These are phyloP conservation scores for Chymomyza fuscimana DNA, from an alignment of 2,888 invertebrate genomes.

Conservation along the genomic window DNA sequence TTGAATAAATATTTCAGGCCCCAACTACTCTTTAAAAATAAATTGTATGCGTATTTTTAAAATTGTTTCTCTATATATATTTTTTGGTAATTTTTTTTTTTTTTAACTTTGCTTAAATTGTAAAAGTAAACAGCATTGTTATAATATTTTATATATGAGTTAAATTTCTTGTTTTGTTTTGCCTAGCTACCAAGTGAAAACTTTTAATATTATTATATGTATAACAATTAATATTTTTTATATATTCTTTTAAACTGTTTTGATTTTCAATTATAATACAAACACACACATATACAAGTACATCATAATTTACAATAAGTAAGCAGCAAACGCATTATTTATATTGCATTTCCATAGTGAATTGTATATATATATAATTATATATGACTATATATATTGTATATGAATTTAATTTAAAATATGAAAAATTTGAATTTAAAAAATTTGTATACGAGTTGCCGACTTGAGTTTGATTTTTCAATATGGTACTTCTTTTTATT, in stretches of 20 bases:
- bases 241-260: slow-evolving; percentile 6
- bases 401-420: slow-evolving; percentile 39
- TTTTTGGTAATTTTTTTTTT: neutral
- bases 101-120: neutral
- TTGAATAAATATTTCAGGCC: no score
- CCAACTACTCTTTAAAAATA: neutral
- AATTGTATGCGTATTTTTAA: neutral
- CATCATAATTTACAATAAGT: slow-evolving; percentile 17
- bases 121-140: neutral
- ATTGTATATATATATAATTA: slow-evolving; percentile 13
- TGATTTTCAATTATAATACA: slow-evolving; percentile 40
- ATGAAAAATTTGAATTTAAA: slow-evolving; percentile 58
- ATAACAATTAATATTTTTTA: slow-evolving; percentile 60
- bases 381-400: slow-evolving; percentile 34
- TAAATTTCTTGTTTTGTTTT: slow-evolving; percentile 50
- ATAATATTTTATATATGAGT: slow-evolving; percentile 20
- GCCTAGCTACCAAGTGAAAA: slow-evolving; percentile 66
- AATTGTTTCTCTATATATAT: neutral
- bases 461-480: slow-evolving; percentile 41
- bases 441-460: slow-evolving; percentile 54
- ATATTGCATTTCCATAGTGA: neutral
- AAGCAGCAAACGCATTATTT: slow-evolving; percentile 30
- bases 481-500: slow-evolving; percentile 51
- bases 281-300: slow-evolving; percentile 30
- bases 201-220: slow-evolving; percentile 42